These are phyloP conservation scores for Lepus europaeus DNA, from an alignment of 2,113 vertebrate genomes.

Conservation along the genomic window DNA sequence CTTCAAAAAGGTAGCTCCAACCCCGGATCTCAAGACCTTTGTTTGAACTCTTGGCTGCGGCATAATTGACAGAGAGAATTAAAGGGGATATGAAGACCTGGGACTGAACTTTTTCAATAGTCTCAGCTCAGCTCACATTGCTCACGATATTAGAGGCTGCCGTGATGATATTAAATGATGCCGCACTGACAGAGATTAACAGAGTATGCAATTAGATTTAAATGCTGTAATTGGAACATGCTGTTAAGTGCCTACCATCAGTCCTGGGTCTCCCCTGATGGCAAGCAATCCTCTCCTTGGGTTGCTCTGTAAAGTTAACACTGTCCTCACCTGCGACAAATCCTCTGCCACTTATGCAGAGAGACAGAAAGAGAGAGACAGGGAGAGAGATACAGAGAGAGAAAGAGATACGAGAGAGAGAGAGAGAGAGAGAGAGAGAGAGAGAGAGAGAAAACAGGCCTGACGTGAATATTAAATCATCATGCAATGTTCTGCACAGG, in stretches of 20 bases:
- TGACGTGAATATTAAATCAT: background rate
- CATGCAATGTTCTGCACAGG: background rate
- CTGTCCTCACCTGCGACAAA: slow-evolving; percentile 82
- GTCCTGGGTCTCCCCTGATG: slow-evolving; percentile 87
- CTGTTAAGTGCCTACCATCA: slow-evolving; percentile 89
- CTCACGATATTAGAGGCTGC: slow-evolving; percentile 88
- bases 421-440: background rate
- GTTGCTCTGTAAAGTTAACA: slow-evolving; percentile 86
- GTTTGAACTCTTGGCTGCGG: slow-evolving; percentile 87
- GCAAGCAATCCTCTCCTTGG: slow-evolving; percentile 83
- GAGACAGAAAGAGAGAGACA: background rate
- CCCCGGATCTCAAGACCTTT: slow-evolving; percentile 89
- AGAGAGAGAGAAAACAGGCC: background rate
- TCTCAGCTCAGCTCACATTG: slow-evolving; percentile 85
- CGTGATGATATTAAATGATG: slow-evolving; percentile 87
- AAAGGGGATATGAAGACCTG: slow-evolving; percentile 88
- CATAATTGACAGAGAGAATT: slow-evolving; percentile 89
- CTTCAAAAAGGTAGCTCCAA: slow-evolving; percentile 88
- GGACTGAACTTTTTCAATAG: slow-evolving; percentile 88
- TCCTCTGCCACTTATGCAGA: slow-evolving; percentile 68
- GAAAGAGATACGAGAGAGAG: background rate
- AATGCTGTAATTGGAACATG: slow-evolving; percentile 90
- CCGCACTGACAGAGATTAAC: slow-evolving; percentile 89
- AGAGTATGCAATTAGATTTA: slow-evolving; percentile 90
- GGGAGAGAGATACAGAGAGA: background rate